Percentiles rank a stretch among this genome's conserved stretches.
Evolutionary conservation across 2,797 vertebrate genomes (phyloP).

Genomic region (Petrocephalus schoutedeni): DNA sequence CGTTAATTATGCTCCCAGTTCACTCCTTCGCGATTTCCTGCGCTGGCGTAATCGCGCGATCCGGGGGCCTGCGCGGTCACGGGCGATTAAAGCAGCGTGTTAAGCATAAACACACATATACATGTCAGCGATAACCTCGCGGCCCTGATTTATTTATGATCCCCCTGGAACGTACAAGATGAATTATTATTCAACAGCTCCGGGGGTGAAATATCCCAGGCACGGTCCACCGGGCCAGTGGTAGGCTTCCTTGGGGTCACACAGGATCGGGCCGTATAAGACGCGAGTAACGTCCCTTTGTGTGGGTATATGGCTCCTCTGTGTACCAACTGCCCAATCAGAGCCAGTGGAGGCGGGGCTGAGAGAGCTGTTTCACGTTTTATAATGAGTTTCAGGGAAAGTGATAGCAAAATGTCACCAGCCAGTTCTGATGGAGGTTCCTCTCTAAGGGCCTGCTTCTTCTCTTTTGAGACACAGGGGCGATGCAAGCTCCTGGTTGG

Average conservation of each 20-base stretch:
- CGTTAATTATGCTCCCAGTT: not conserved
- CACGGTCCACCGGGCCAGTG: not conserved
- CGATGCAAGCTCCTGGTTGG: not conserved
- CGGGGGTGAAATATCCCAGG: not conserved
- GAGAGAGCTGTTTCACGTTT: not conserved
- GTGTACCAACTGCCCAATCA: not conserved
- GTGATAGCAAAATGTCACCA: not conserved
- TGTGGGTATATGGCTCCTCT: not conserved
- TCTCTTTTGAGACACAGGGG: not conserved
- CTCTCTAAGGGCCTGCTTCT: not conserved
- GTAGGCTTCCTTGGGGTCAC: not conserved
- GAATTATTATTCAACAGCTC: not conserved
- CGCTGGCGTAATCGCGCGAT: not conserved
- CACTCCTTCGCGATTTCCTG: not conserved
- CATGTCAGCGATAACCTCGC: not conserved
- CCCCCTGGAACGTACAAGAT: not conserved
- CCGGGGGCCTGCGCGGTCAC: not conserved
- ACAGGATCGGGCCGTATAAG: not conserved
- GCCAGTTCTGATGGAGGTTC: not conserved
- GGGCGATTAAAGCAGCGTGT: not conserved
- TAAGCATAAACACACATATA: constrained; percentile 9
- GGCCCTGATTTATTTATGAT: constrained; percentile 12
- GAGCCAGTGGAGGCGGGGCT: not conserved
- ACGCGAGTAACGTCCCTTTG: not conserved
- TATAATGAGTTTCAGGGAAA: not conserved